These are phyloP conservation scores for Rhea americana DNA, from an alignment of 2,113 vertebrate genomes.

Conservation along the genomic window DNA sequence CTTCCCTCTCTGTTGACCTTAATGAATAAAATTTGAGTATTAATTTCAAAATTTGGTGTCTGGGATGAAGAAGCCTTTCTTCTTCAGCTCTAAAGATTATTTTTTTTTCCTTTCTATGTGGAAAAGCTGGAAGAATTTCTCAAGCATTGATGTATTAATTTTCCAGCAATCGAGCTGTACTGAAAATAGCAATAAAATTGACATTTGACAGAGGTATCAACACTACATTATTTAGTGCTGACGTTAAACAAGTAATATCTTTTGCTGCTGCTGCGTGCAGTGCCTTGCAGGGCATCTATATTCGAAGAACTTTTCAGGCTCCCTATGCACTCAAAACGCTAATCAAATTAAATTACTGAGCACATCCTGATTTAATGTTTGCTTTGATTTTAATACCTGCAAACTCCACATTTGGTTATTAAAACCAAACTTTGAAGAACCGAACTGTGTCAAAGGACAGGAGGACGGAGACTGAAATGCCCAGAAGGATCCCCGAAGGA, in stretches of 20 bases:
- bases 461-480: background rate
- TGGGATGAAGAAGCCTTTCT: background rate
- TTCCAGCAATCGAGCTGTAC: constrained; percentile 28
- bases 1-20: background rate
- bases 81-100: background rate
- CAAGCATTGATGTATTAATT: constrained; percentile 24
- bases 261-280: background rate
- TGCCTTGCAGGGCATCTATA: constrained; percentile 3
- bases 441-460: background rate
- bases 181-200: constrained; percentile 57
- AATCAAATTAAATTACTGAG: constrained; percentile 44
- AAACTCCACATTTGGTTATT: background rate
- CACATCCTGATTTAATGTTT: background rate
- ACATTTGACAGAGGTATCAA: constrained; percentile 54
- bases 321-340: constrained; percentile 31
- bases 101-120: background rate
- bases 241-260: constrained; percentile 56
- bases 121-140: constrained; percentile 18
- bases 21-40: background rate
- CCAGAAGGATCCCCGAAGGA: background rate
- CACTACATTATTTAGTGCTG: constrained; percentile 54
- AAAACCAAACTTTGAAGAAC: background rate
- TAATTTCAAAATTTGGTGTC: background rate
- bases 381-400: constrained; percentile 13
- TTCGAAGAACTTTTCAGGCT: background rate